Evolutionary conservation across 2,113 vertebrate genomes (phyloP).

Genomic region (Corynorhinus townsendii): DNA sequence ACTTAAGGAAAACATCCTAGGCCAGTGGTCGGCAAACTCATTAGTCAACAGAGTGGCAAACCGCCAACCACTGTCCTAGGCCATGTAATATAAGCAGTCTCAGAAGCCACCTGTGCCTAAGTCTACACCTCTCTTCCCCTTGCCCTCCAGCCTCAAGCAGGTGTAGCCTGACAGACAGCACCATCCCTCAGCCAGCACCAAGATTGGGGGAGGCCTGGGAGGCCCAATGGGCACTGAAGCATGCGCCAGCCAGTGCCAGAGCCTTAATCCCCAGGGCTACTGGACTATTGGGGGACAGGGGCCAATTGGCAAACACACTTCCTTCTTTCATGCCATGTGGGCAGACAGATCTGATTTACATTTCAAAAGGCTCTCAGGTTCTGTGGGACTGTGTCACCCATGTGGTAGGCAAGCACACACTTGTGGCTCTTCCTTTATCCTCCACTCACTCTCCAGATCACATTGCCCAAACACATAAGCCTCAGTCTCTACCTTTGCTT

Average conservation of each 20-base stretch:
- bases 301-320: neutral
- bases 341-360: neutral
- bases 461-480: neutral
- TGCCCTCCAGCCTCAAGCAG: neutral
- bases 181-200: neutral
- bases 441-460: neutral
- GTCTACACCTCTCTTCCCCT: neutral
- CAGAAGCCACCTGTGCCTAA: neutral
- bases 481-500: neutral
- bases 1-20: neutral
- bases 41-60: too few species aligned
- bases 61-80: too few species aligned
- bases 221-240: neutral
- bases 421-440: fast-evolving
- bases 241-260: neutral
- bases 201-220: fast-evolving
- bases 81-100: neutral
- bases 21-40: too few species aligned
- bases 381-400: neutral
- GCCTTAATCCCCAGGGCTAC: neutral
- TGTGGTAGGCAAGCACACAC: too few species aligned
- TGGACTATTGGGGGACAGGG: neutral
- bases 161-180: neutral
- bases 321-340: neutral
- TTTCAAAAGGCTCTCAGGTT: neutral